phyloP scores from a whole-genome alignment of 2,888 invertebrate genomes.

The Graphium colonna region DNA sequence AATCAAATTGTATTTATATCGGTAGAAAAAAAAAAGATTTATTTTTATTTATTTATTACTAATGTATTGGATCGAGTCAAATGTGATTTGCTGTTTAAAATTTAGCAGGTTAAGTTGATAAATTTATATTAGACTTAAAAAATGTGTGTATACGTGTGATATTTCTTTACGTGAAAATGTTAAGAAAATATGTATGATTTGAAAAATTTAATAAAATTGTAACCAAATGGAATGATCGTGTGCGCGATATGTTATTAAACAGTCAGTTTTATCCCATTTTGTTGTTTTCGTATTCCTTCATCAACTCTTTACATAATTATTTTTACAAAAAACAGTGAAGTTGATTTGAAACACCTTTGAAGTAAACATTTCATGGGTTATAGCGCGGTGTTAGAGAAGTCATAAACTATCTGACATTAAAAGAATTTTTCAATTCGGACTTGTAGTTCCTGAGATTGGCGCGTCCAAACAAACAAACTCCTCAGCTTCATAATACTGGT shows the following conservation, averaged over 20 bases:
- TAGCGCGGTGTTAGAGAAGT: too few species aligned
- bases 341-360: too few species aligned
- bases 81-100: conserved; percentile 23
- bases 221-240: conserved; percentile 35
- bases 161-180: not conserved
- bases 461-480: too few species aligned
- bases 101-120: conserved; percentile 16
- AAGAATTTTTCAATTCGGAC: too few species aligned
- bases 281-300: conserved; percentile 1
- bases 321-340: too few species aligned
- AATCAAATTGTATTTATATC: conserved; percentile 64
- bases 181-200: conserved; percentile 3
- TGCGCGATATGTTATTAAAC: conserved; percentile 37
- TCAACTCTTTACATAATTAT: too few species aligned
- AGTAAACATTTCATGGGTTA: too few species aligned
- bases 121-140: not conserved
- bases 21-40: conserved; percentile 44
- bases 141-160: conserved; percentile 4
- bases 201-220: conserved; percentile 11
- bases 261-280: conserved; percentile 19
- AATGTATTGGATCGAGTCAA: conserved; percentile 25
- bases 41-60: conserved; percentile 56
- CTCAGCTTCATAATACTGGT: too few species aligned
- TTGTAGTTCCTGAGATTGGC: too few species aligned
- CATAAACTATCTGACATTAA: too few species aligned